Base-by-base conservation (phyloP, 2,888 invertebrate genomes). In the Ophioninae sp. region DNA sequence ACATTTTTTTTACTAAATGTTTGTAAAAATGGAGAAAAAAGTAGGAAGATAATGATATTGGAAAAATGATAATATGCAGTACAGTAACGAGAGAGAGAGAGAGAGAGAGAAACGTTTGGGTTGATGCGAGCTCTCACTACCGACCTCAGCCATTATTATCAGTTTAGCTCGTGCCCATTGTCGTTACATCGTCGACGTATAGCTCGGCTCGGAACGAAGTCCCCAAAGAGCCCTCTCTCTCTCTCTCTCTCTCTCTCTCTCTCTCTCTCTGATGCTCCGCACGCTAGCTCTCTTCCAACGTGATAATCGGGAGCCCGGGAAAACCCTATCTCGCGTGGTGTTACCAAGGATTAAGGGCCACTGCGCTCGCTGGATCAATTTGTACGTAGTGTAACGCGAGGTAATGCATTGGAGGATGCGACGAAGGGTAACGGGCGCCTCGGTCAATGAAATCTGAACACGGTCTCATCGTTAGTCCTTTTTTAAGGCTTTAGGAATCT, bases 61-160 rank as follows among this genome's bases (percentile, higher is more conserved):
- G 30, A 30, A 30, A 30, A 30, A 30, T 30, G 30, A 30, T 30
- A 30, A 30, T 30, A 30, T 30, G 30, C 30, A 30, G 30, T 30
- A 30, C 30, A 30, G 30, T 30, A 44, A 13, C 8, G 44, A 44
- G 44, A 44, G 9, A 44, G 44, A 23, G 69, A 63, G 78, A 37
- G 75, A 69, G 51, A 13, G 65, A 64, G 41, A 59, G 73, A 72
- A 65, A 37, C 37, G 69, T 67, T 56, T 51, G 7, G 64, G 58
- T 39, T 61, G 76, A 79, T 44, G 68, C 73, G 58, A 56, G 76
- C 77, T 81, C 73, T 80, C 80, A 44, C 44, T 44, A 79, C 84
- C 76, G 84, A 84, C 81, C 84, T 84, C 81, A 84, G 72, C 75
- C 84, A 84, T 84, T 84, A 84, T 84, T 84, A 84, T 84, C 84